Evolutionary conservation across 2,888 invertebrate genomes (phyloP).

Genomic region (Lysandra coridon): DNA sequence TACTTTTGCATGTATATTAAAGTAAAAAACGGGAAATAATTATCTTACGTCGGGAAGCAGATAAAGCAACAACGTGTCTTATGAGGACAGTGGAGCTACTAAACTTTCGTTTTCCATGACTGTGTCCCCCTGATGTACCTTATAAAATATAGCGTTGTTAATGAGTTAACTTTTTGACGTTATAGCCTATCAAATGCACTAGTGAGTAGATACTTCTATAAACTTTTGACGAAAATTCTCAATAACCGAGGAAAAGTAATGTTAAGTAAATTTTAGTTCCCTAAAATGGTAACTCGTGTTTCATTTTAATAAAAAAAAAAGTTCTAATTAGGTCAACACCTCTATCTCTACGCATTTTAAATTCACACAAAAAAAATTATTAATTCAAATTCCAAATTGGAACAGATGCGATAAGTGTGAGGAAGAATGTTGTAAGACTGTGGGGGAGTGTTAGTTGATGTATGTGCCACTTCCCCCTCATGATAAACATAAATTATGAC

Average conservation of each 20-base stretch:
- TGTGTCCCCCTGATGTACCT: no score
- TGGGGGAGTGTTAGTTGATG: background rate
- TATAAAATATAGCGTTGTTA: background rate
- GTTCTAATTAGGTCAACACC: background rate
- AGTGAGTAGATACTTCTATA: no score
- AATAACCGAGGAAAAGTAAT: no score
- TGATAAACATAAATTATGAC: slow-evolving; percentile 2
- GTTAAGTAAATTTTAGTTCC: no score
- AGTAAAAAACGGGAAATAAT: background rate
- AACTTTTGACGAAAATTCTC: no score
- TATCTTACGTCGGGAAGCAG: background rate
- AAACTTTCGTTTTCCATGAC: no score
- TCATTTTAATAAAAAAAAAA: background rate
- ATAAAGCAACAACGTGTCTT: background rate
- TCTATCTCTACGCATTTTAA: background rate
- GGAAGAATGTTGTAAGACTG: slow-evolving; percentile 5
- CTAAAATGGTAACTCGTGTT: background rate
- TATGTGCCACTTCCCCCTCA: slow-evolving; percentile 6
- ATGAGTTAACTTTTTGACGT: no score
- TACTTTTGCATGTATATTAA: no score
- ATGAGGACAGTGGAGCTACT: background rate
- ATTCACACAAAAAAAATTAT: background rate
- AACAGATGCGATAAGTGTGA: background rate
- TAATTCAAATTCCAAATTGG: background rate
- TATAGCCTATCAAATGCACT: no score